Conservation (phyloP, 2,113 vertebrate genomes). For the Gallinago media region DNA sequence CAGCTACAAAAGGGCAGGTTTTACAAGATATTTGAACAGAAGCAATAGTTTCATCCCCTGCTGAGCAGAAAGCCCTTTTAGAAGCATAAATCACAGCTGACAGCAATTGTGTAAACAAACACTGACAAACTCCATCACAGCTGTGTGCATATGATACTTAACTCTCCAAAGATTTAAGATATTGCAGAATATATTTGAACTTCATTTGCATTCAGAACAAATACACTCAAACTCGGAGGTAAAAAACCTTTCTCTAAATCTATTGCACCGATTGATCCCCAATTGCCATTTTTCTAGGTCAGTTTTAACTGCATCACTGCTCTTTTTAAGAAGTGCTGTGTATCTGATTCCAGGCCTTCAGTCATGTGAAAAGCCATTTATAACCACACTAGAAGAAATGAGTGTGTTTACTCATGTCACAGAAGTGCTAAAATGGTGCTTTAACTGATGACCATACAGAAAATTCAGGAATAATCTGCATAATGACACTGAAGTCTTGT, state of each 20-base stretch:
- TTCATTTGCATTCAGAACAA: not conserved
- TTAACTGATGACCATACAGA: not conserved
- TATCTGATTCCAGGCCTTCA: not conserved
- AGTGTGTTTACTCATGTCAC: not conserved
- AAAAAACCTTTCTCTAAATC: not conserved
- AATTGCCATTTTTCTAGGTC: not conserved
- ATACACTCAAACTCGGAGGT: not conserved
- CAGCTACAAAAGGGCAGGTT: not conserved
- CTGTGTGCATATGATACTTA: not conserved
- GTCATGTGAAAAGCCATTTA: not conserved
- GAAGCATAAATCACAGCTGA: not conserved
- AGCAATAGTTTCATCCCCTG: not conserved
- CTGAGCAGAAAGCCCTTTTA: not conserved
- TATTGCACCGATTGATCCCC: not conserved
- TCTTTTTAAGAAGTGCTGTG: not conserved
- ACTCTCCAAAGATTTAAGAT: not conserved
- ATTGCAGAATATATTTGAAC: not conserved
- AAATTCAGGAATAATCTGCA: not conserved
- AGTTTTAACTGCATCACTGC: not conserved
- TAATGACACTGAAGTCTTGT: not conserved
- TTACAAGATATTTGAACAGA: not conserved
- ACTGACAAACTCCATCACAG: not conserved
- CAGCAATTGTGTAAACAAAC: not conserved
- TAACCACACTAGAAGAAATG: not conserved
- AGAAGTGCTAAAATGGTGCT: not conserved